Percentiles rank a stretch among this genome's conserved stretches.
phyloP scores from a whole-genome alignment of 2,113 vertebrate genomes.

The Thunnus maccoyii region DNA sequence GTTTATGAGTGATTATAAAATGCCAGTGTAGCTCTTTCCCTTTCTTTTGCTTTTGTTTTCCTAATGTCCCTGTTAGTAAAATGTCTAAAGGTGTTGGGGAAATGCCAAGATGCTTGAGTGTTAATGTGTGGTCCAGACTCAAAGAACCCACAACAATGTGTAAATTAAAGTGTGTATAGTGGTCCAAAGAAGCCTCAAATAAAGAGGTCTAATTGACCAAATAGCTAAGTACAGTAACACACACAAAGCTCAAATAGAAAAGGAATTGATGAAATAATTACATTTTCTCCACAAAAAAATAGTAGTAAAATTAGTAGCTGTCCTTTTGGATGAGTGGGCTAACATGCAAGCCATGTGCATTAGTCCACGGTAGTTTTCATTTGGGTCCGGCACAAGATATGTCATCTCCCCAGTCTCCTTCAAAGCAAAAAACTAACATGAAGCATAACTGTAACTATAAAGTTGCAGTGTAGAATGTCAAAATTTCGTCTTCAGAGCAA shows the following conservation, averaged over 20 bases:
- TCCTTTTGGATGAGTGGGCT: too few relatives aligned
- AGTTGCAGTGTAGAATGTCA: not conserved
- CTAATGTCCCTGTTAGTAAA: not conserved
- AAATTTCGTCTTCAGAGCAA: not conserved
- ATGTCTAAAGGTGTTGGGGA: not conserved
- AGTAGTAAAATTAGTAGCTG: too few relatives aligned
- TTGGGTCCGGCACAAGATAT: not conserved
- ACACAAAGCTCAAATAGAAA: not conserved
- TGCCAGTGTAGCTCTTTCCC: not conserved
- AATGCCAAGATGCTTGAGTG: constrained; percentile 29
- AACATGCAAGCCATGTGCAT: too few relatives aligned
- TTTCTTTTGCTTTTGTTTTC: not conserved
- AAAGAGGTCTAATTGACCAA: constrained; percentile 2
- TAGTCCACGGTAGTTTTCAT: not conserved
- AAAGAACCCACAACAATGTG: not conserved
- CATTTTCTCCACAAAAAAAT: not conserved
- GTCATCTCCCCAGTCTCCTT: too few relatives aligned
- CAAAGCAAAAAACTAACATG: not conserved
- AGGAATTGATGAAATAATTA: not conserved
- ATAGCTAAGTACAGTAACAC: not conserved
- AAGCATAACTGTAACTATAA: not conserved
- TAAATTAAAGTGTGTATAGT: constrained; percentile 12
- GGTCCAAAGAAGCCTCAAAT: not conserved
- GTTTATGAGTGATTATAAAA: constrained; percentile 23
- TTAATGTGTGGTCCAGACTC: constrained; percentile 9